Evolutionary conservation across 1,140 invertebrate genomes (phyloP), one percentile per base, ranked within the genome.

Genomic region (Ceratosolen fusciceps): DNA sequence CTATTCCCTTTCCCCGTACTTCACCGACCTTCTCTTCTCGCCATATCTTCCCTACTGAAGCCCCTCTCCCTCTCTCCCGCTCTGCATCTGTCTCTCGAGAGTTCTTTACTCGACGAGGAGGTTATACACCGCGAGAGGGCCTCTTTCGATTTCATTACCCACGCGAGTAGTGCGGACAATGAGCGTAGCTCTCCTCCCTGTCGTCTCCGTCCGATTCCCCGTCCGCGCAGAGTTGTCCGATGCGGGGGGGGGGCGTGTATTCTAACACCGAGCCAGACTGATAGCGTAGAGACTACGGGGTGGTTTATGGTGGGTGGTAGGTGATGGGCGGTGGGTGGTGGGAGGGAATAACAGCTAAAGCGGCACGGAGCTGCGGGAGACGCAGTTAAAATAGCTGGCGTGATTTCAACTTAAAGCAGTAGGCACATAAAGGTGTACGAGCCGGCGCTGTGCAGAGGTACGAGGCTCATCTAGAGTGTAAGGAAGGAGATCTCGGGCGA

Each of bases 321-420:
- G n/a, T n/a, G n/a, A n/a, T n/a, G n/a, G n/a, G n/a, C n/a, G n/a
- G n/a, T 12, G 54, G 5, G 54, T 16, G 4, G 9, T 9, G 21
- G 14, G 60, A 72, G 60, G 19, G 49, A 34, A n/a, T 29, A 52
- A 52, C 60, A 68, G 19, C 26, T 62, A 65, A 67, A 39, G 34
- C 37, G 34, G 75, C 47, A 62, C 49, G 37, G 58, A 79, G 71
- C 77, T 56, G 60, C 77, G 77, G 71, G 77, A 68, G 77, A 34
- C 62, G 58, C 77, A 74, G 72, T 79, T 79, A 79, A 78, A 78
- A 31, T 39, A 39, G 65, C 65, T 54, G 12, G n/a, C 52, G 75
- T 31, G 49, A 71, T 60, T 58, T 34, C 43, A 21, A 68, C 19
- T 62, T 39, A 77, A 68, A 76, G 37, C 26, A 49, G 29, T 43